Evolutionary conservation across 2,113 vertebrate species (phyloP).

Genomic region (Notarius lentiginosus): DNA sequence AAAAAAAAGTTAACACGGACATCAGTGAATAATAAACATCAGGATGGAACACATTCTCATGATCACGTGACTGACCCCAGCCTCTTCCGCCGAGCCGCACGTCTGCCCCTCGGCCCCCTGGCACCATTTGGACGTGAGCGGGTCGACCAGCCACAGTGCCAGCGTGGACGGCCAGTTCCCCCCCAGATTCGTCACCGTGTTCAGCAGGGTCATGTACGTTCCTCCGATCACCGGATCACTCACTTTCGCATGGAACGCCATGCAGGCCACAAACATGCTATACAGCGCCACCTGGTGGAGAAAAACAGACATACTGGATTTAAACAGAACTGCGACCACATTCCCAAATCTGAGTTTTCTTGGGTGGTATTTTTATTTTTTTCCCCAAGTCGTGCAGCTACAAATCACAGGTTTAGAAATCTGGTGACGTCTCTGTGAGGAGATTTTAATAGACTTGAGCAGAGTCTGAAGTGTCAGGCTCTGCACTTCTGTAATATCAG

Average conservation of each 20-base stretch:
- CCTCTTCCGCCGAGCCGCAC: conserved; percentile 74
- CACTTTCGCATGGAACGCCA: conserved; percentile 97
- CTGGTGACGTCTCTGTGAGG: not conserved
- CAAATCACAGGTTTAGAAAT: too few species aligned
- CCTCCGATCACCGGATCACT: conserved; percentile 96
- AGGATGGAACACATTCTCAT: not conserved
- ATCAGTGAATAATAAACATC: not conserved
- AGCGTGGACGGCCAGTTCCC: conserved; percentile 96
- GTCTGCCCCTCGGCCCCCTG: conserved; percentile 76
- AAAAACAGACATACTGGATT: not conserved
- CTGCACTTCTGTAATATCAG: not conserved
- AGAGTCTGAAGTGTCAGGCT: not conserved
- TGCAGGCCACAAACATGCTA: conserved; percentile 96
- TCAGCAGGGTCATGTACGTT: conserved; percentile 97
- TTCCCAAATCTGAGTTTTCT: not conserved
- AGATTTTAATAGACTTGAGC: not conserved
- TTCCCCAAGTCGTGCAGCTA: not conserved
- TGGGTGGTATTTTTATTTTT: too few species aligned
- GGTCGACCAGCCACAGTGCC: conserved; percentile 94
- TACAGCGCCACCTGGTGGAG: conserved; percentile 84
- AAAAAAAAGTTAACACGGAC: not conserved
- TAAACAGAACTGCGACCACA: not conserved
- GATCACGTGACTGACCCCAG: conserved; percentile 76
- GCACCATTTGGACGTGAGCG: conserved; percentile 90
- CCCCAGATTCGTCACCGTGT: conserved; percentile 93